Conservation (phyloP, 2,113 vertebrate genomes). For the Halichoerus grypus region DNA sequence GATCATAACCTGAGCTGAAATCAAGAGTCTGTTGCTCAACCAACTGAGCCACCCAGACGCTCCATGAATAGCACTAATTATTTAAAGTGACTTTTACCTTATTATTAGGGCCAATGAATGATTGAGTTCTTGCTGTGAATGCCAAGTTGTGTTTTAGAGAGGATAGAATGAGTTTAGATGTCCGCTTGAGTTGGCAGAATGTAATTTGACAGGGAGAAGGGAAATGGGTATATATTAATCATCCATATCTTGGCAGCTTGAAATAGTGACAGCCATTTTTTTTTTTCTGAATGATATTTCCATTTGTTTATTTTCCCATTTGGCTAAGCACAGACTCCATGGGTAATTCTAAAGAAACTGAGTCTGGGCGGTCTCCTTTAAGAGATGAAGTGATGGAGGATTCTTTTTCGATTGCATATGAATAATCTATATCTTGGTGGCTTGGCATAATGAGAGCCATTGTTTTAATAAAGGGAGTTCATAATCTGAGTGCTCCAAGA, state of each 20-base stretch:
- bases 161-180: slow-evolving; percentile 9
- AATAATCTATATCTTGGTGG: neutral
- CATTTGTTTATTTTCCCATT: neutral
- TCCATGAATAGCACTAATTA: slow-evolving; percentile 60
- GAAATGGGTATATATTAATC: neutral
- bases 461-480: neutral
- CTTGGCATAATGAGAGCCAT: neutral
- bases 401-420: neutral
- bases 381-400: neutral
- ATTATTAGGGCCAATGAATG: neutral
- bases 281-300: neutral
- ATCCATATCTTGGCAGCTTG: neutral
- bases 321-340: neutral
- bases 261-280: neutral
- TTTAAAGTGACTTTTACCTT: slow-evolving; percentile 61
- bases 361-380: neutral
- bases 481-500: neutral
- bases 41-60: neutral
- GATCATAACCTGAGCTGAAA: neutral
- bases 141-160: slow-evolving; percentile 39
- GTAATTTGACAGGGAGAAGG: slow-evolving; percentile 4
- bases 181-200: neutral
- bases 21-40: neutral
- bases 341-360: neutral
- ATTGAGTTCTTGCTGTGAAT: slow-evolving; percentile 37